Percentiles rank a stretch among this genome's conserved stretches.
Conservation (phyloP, 2,888 invertebrate genomes). For the Mylabris sibirica region DNA sequence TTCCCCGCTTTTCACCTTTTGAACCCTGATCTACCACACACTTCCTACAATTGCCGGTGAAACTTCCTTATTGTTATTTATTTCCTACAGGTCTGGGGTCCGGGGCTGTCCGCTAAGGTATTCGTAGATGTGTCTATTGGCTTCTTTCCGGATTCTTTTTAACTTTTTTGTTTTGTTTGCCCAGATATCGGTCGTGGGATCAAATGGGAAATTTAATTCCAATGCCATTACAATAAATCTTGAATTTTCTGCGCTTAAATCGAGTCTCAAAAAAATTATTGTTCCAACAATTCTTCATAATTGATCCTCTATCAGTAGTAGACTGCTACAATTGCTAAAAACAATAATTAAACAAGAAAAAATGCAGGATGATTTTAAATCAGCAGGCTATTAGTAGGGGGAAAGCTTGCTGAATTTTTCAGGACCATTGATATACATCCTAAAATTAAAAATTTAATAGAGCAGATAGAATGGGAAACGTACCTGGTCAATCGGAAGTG, state of each 20-base stretch:
- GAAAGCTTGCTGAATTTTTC: neutral
- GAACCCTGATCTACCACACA: conserved; percentile 49
- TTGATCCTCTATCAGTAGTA: neutral
- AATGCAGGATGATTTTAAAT: neutral
- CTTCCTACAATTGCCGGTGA: conserved; percentile 40
- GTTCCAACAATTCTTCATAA: neutral
- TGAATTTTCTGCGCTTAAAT: too few species aligned
- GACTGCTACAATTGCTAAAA: neutral
- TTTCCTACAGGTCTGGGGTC: conserved; percentile 37
- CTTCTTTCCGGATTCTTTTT: conserved; percentile 9
- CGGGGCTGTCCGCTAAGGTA: neutral
- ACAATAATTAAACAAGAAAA: neutral
- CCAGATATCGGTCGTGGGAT: neutral
- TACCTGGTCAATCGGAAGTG: conserved; percentile 41
- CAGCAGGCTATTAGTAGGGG: neutral
- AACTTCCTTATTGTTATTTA: conserved; percentile 48
- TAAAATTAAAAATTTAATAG: conserved; percentile 22
- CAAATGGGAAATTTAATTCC: conserved; percentile 22
- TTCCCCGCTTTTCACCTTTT: conserved; percentile 44
- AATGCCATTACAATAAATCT: neutral
- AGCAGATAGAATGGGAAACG: conserved; percentile 20
- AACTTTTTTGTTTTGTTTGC: conserved; percentile 32
- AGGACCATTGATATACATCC: neutral
- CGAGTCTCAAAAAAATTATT: neutral
- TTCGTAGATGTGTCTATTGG: neutral